Evolutionary conservation across 53 echinoderm and acorn worm genomes (phyloP), one percentile per base, ranked within the genome.

Genomic region (Holothuria scabra): DNA sequence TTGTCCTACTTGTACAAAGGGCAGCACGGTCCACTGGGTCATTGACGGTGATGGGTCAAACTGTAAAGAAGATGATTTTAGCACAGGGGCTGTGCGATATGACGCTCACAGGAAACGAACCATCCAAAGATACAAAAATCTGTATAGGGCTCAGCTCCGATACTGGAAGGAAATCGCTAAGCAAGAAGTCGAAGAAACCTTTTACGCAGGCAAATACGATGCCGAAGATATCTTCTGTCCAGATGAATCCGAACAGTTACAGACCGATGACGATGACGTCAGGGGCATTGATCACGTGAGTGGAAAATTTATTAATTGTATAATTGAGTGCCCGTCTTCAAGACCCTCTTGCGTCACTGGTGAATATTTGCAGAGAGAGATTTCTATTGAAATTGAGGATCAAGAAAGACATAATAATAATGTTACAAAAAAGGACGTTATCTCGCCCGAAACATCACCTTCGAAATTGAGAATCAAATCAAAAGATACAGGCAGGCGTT

Each of bases 201-300:
- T 25, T n/a, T 16, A n/a, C 26, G 14, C n/a, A 44, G n/a, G 5
- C 37, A 12, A 72, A 21, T 24, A 30, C 2, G 44, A 20, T 25
- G 37, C 5, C 37, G n/a, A 0, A n/a, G 13, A 8, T 34, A 21
- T 18, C n/a, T 22, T 2, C 22, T 26, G 25, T 24, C 5, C 14
- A 19, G 22, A 23, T 19, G 13, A 11, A 16, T 8, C 21, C 8
- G 44, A 10, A 24, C 46, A 72, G 5, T 12, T 12, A 9, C 22
- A 69, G 20, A 21, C 3, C 18, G 14, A 37, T 13, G 34, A n/a
- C 26, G 46, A 72, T n/a, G 72, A 72, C 72, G 26, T 72, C 24
- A 72, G 72, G 20, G 72, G 72, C 19, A 72, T 72, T 44, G 37
- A 72, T 26, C 72, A 72, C 23, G 24, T 72, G 26, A 72, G 46